These are phyloP conservation scores for Orthosia incerta DNA, from an alignment of 2,888 invertebrate genomes.

Conservation along the genomic window DNA sequence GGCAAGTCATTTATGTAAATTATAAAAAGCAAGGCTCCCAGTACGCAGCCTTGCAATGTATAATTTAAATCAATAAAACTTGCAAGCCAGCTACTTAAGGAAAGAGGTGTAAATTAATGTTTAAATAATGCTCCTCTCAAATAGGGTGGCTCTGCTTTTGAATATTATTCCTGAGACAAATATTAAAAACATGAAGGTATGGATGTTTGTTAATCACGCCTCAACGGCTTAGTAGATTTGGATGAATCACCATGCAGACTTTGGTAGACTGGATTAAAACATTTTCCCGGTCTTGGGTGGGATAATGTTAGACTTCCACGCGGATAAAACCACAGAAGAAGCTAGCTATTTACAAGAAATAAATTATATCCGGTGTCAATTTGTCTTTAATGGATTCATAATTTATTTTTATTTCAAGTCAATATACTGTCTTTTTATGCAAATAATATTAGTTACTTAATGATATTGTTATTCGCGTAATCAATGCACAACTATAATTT, in stretches of 20 bases:
- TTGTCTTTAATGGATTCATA: neutral
- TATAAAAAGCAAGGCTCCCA: no score
- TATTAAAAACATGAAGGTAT: neutral
- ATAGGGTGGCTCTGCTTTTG: slow-evolving; percentile 21
- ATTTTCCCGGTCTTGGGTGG: no score
- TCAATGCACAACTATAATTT: neutral
- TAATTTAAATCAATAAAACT: slow-evolving; percentile 79
- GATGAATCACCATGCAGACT: neutral
- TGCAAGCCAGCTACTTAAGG: slow-evolving; percentile 66
- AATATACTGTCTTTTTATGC: neutral
- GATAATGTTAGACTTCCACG: no score
- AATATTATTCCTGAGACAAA: neutral
- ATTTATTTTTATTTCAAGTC: neutral
- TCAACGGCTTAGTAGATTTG: neutral
- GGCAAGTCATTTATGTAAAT: no score
- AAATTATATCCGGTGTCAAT: neutral
- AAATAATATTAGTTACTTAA: no score
- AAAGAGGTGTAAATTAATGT: slow-evolving; percentile 71
- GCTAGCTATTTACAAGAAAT: neutral
- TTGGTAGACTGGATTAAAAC: neutral
- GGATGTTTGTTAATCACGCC: neutral
- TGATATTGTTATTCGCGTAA: no score
- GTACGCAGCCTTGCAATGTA: no score
- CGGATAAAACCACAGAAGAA: neutral
- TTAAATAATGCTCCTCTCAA: slow-evolving; percentile 50